Percentiles rank a stretch among this genome's conserved stretches.
Evolutionary conservation across 1,140 invertebrate species (phyloP).

Genomic region (Eurosta solidaginis): DNA sequence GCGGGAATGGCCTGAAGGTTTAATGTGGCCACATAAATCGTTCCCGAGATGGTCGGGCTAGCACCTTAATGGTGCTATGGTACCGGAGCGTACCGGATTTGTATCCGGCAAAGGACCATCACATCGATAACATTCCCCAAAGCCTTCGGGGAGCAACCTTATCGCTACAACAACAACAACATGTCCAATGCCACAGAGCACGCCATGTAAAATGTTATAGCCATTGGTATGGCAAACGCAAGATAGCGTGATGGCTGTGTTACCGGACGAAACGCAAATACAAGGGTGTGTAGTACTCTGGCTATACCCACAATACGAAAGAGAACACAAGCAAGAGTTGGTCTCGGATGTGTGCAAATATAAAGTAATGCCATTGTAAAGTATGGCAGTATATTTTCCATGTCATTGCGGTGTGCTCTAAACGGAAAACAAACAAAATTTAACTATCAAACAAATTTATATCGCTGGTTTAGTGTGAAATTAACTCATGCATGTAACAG

Average conservation of each 20-base stretch:
- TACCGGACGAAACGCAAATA: conserved; percentile 63
- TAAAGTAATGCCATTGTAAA: conserved; percentile 67
- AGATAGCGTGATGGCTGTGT: conserved; percentile 67
- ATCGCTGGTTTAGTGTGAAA: background rate
- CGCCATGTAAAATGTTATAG: conserved; percentile 65
- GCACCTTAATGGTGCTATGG: no score
- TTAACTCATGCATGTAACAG: background rate
- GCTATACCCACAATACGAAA: conserved; percentile 65
- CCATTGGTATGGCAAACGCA: conserved; percentile 61
- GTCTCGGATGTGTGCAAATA: conserved; percentile 64
- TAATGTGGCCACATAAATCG: no score
- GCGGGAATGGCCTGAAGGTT: no score
- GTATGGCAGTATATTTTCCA: conserved; percentile 73
- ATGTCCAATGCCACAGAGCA: conserved; percentile 48
- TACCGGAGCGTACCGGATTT: no score
- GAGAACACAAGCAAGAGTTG: conserved; percentile 62
- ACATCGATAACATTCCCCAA: no score
- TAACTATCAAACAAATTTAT: no score
- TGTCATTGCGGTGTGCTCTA: conserved; percentile 72
- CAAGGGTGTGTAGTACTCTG: conserved; percentile 67
- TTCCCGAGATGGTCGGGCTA: no score
- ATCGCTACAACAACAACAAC: no score
- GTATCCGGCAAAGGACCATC: no score
- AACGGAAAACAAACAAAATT: conserved; percentile 33
- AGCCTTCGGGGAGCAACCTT: no score